Base-by-base conservation (phyloP, 1,140 invertebrate species). In the Venturia canescens region DNA sequence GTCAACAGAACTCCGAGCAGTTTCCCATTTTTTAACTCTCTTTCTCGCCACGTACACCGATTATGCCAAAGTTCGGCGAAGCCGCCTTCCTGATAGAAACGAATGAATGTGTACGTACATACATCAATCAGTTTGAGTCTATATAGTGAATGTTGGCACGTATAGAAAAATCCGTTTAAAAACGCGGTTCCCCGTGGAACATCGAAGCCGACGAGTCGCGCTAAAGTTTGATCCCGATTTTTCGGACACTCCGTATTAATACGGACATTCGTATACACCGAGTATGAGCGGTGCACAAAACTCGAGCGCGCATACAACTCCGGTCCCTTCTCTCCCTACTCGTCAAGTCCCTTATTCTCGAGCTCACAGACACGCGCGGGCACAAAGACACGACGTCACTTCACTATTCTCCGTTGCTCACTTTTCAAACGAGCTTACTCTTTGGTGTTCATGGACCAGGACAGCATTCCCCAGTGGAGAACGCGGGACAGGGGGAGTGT, bases 341-440 rank as follows among this genome's bases (percentile, higher is more conserved):
- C 48, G 29, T 78, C 72, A 76, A 76, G 72, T 60, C 75, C 60
- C 67, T 60, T 44, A 44, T 44, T 44, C 38, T 67, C 38, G 44
- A 77, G 60, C 53, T 53, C 44, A 18, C 27, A 34, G 3, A 9
- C 5, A 44, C 38, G 13, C 38, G 38, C 38, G 38, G 7, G 38
- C 38, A 44, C 38, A 44, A 44, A 44, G 38, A 44, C 38, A 44
- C 38, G 5, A 44, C 79, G 75, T 77, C 75, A 77, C 70, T 63
- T 72, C 84, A 29, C 79, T 82, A 76, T 81, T 83, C 82, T 83
- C 82, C 83, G 23, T 23, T 84, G 83, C 87, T 88, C 87, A 87
- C 87, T 88, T 87, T 88, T 88, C 87, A 88, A 88, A 88, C 87
- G 83, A 86, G 87, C 87, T 88, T 88, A 88, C 87, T 87, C 86